Conservation (phyloP, 1,140 invertebrate species). For the Drosophila albomicans region DNA sequence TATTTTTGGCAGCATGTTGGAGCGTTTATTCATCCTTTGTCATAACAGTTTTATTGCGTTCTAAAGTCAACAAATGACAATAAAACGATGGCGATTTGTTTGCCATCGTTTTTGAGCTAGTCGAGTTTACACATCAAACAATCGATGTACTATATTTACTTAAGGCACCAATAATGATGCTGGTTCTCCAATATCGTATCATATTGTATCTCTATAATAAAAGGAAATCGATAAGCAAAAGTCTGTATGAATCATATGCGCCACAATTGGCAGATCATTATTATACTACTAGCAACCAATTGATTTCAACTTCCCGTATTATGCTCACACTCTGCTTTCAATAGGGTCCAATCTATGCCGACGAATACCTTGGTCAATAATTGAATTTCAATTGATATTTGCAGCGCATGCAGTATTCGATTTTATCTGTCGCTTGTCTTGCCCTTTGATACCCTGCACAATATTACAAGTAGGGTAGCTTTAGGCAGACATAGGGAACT, state of each 20-base stretch:
- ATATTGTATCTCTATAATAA: too few species aligned
- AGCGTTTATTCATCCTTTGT: slow-evolving; percentile 60
- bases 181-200: too few species aligned
- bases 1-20: slow-evolving; percentile 38
- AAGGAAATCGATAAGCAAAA: too few species aligned
- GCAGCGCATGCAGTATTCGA: slow-evolving; percentile 14
- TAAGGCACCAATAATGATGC: too few species aligned
- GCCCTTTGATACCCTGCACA: not conserved
- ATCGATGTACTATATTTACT: not conserved
- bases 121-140: slow-evolving; percentile 8
- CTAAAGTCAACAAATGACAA: slow-evolving; percentile 71
- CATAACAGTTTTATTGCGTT: slow-evolving; percentile 63
- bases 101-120: slow-evolving; percentile 3
- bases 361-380: not conserved
- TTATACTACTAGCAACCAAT: not conserved
- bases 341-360: not conserved
- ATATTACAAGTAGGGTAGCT: not conserved
- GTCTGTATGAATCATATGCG: too few species aligned
- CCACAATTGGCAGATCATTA: too few species aligned
- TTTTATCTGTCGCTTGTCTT: not conserved
- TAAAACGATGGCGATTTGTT: slow-evolving; percentile 51
- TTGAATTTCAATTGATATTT: slow-evolving; percentile 10
- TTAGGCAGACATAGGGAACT: not conserved
- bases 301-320: slow-evolving; percentile 4
- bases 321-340: not conserved